Evolutionary conservation across 1,140 invertebrate species (phyloP), one percentile per base, ranked within the genome.

Genomic region (Pseudomyrmex pallidus): DNA sequence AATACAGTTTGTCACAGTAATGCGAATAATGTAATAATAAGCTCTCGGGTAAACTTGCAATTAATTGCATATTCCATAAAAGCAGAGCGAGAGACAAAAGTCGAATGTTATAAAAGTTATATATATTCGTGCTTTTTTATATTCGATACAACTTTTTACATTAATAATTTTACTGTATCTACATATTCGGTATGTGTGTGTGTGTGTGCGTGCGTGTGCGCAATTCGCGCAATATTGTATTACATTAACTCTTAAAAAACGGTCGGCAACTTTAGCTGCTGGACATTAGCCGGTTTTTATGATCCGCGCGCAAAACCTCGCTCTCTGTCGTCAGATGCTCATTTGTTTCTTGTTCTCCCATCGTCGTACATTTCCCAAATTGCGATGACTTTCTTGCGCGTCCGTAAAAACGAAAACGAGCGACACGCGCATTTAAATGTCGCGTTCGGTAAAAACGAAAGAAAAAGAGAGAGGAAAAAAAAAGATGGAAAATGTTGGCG

Each of bases 261-360:
- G 35, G 20, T 22, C 63, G 48, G 59, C 73, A 76, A 76, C 59
- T 76, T 59, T 35, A 22, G 35, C 35, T 35, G 15, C 12, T 76
- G 73, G 59, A 63, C 46, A 76, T 63, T 76, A 63, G 73, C 59
- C 73, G 62, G 46, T 35, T 76, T 76, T 76, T 50, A 62, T 63
- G 46, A 15, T 52, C 10, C 12, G 52, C n/a, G 46, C 22, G 56
- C 50, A 54, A 76, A 63, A 46, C 35, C 35, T 63, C 48, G 46
- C 46, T 62, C 48, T 74, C 35, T 72, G 72, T 74, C 46, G 20
- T 76, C 73, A 63, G 62, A 52, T 63, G 59, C 59, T 63, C 46
- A 76, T 76, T 76, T 63, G 48, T 63, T 76, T 76, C 59, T 63
- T 76, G 61, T 63, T 35, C 35, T 57, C 62, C 59, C 57, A 15